Evolutionary conservation across 2,113 vertebrate genomes (phyloP), one percentile per base, ranked within the genome.

Genomic region (Tragulus kanchil): DNA sequence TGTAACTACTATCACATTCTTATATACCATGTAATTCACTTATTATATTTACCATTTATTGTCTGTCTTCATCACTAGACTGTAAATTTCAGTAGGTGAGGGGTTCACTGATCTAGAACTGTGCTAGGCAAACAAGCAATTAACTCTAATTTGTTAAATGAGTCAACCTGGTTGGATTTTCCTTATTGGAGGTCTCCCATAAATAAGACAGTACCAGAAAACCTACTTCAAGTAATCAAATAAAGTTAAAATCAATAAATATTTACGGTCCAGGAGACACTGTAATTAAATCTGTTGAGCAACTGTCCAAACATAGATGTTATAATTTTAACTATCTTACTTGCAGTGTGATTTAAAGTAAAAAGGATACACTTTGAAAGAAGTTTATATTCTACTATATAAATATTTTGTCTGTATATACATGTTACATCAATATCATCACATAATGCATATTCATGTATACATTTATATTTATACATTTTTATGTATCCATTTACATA

Each of bases 311-410:
- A 94, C 23, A 90, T 0, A n/a, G 48, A 48, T 78, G 26, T 4
- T 96, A 10, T 14, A 21, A 88, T 65, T 96, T 61, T 94, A 91
- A 83, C 73, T 48, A 67, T 17, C 48, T 58, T 26, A 59, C 6
- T 50, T 75, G 23, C 28, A 36, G 62, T 67, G 48, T 69, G 79
- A 84, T 15, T 96, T 97, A 79, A 83, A 54, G 54, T 90, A 89
- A 23, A 85, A 93, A 79, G 19, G 12, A 36, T 50, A 61, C 17
- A 19, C 15, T 86, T 62, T 94, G 61, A 79, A 86, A 93, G 26
- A 8, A 85, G 45, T 48, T 89, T 73, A 77, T 93, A 59, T 79
- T 50, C 58, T 64, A 8, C 3, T 42, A n/a, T 14, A 64, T 87
- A 75, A 42, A 83, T 64, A 67, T 61, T 67, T 84, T n/a, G 61